phyloP scores from a whole-genome alignment of 1,140 invertebrate genomes.

The Telenomus remus region DNA sequence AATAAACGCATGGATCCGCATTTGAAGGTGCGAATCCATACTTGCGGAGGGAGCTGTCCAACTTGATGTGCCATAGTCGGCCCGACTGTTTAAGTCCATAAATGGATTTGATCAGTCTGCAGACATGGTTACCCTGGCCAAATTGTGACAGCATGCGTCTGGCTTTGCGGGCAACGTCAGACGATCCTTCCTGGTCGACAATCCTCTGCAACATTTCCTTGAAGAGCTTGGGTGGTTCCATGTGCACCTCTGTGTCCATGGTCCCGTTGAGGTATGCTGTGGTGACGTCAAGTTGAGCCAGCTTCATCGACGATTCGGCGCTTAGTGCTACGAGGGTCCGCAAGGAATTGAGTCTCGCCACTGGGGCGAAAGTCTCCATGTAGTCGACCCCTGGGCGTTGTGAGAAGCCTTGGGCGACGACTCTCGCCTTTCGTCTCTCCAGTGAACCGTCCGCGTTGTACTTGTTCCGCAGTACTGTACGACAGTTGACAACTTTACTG shows the following conservation, averaged over 20 bases:
- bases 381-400: slow-evolving; percentile 6
- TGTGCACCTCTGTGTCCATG: slow-evolving; percentile 61
- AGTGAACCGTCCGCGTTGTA: slow-evolving; percentile 5
- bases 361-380: slow-evolving; percentile 26
- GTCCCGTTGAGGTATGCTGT: slow-evolving; percentile 65
- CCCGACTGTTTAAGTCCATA: slow-evolving; percentile 62
- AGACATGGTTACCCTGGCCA: slow-evolving; percentile 19
- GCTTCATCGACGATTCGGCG: not conserved
- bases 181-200: not conserved
- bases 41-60: slow-evolving; percentile 7
- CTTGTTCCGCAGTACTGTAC: slow-evolving; percentile 15
- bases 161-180: not conserved
- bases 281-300: slow-evolving; percentile 59
- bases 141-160: not conserved
- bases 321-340: not conserved
- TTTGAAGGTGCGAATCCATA: slow-evolving; percentile 21
- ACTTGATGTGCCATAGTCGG: slow-evolving; percentile 47
- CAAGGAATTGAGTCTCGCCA: slow-evolving; percentile 22
- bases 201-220: slow-evolving; percentile 7
- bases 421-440: slow-evolving; percentile 5
- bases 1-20: slow-evolving; percentile 35
- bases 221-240: slow-evolving; percentile 13
- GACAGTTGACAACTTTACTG: slow-evolving; percentile 28
- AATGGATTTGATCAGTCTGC: slow-evolving; percentile 32
- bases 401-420: slow-evolving; percentile 9